Base-by-base conservation (phyloP, 2,113 vertebrate species). In the Aegithalos caudatus region DNA sequence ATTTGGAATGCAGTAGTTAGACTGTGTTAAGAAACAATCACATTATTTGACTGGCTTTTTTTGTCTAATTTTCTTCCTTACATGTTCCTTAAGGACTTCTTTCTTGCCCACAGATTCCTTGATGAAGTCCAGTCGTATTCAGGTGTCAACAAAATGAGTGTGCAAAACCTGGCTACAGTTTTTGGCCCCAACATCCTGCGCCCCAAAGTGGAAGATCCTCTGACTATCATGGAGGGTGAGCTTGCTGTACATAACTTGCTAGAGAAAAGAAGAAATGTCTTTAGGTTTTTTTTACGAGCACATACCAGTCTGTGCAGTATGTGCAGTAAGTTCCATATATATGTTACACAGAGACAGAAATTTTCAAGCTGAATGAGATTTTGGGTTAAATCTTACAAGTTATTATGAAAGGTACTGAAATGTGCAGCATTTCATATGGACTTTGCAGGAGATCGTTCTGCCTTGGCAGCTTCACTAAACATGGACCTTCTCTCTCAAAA, bases 61-160 rank as follows among this genome's bases (percentile, higher is more conserved):
- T 17, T 11, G 7, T 3, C 11, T 61, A 2, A 14, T 17, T 56
- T 77, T 48, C 16, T 6, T 72, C 73, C 50, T 60, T 24, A 58
- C 3, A 1, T 50, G 11, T 58, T 87, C 25, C 9, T 73, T 87
- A 92, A 90, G 62, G 33, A 27, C 22, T 33, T 92, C 44, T 81
- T 88, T 86, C 25, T 58, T 50, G 56, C 45, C 40, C 37, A 40
- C 94, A 99, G 99, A 82, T 99, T 99, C 97, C 97, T 99, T 66
- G 99, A 99, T 98, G 99, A 99, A 98, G 99, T 99, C 44, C 99
- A 99, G 92, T 99, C 99, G 1, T 98, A 99, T 88, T 99, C 99
- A 23, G 98, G 99, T n/a, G 94, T 99, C 70, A 99, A 99, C 97
- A 99, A 99, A 98, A 99, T 99, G 99, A 99, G 99, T 8, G 99